phyloP scores from a whole-genome alignment of 2,113 vertebrate species.

The Lycocorax pyrrhopterus region DNA sequence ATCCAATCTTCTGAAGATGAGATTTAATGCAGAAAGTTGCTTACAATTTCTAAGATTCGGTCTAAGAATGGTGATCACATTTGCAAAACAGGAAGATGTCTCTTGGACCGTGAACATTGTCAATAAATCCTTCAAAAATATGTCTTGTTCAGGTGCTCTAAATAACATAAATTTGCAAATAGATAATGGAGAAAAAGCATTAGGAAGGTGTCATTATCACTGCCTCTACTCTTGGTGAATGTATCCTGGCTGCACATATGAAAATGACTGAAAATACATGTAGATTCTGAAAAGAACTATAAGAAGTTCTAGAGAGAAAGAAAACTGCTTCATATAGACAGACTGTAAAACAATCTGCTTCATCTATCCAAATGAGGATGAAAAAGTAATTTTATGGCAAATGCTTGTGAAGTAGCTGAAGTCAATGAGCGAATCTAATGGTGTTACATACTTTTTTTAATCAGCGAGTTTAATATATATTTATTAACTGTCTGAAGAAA shows the following conservation, averaged over 20 bases:
- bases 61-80: not conserved
- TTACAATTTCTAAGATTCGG: not conserved
- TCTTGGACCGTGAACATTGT: not conserved
- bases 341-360: not conserved
- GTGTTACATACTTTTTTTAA: not conserved
- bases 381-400: not conserved
- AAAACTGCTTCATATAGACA: not conserved
- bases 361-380: not conserved
- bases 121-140: not conserved
- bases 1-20: not conserved
- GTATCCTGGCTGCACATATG: not conserved
- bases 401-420: not conserved
- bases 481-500: not conserved
- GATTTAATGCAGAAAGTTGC: not conserved
- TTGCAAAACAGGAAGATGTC: not conserved
- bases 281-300: not conserved
- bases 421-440: accelerated
- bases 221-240: not conserved
- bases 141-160: not conserved
- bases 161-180: not conserved
- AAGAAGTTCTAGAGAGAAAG: not conserved
- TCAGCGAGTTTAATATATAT: not conserved
- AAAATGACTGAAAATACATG: not conserved
- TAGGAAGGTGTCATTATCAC: not conserved
- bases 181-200: not conserved